A percentile compares a stretch with the other conserved stretches of the same genome.
Conservation (phyloP, 2,113 vertebrate species). For the Notothenia coriiceps region DNA sequence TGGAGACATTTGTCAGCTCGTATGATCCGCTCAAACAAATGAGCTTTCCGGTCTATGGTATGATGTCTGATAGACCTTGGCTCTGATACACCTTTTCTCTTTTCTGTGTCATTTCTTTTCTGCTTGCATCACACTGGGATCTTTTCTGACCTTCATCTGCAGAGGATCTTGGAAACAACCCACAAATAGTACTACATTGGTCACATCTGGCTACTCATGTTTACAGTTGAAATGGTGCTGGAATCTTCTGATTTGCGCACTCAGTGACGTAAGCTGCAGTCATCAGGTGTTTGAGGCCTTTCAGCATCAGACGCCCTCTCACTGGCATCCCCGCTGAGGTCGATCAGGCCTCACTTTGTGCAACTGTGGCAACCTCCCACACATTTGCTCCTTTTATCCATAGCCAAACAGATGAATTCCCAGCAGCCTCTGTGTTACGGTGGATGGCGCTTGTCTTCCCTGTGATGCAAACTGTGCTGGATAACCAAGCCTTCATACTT, state of each 20-base stretch:
- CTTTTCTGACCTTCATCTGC: conserved; percentile 70
- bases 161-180: conserved; percentile 63
- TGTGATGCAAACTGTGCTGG: not conserved
- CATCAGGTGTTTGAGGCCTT: conserved; percentile 70
- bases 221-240: conserved; percentile 61
- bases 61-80: too few species aligned
- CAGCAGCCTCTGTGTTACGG: conserved; percentile 31
- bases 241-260: conserved; percentile 54
- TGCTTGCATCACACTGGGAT: conserved; percentile 53
- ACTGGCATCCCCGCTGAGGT: conserved; percentile 53
- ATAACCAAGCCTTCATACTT: conserved; percentile 1
- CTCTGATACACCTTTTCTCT: conserved; percentile 20
- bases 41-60: too few species aligned
- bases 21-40: too few species aligned
- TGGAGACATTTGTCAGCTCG: too few species aligned
- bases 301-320: conserved; percentile 56
- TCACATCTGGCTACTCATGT: conserved; percentile 66
- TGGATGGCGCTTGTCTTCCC: conserved; percentile 10
- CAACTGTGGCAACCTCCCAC: conserved; percentile 66
- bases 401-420: conserved; percentile 48
- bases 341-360: conserved; percentile 52
- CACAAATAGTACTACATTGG: conserved; percentile 55
- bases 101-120: not conserved
- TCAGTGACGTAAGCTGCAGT: conserved; percentile 64
- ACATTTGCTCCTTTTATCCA: conserved; percentile 48